Evolutionary conservation across 2,888 invertebrate species (phyloP), one percentile per base, ranked within the genome.

Genomic region (Atethmia centrago): DNA sequence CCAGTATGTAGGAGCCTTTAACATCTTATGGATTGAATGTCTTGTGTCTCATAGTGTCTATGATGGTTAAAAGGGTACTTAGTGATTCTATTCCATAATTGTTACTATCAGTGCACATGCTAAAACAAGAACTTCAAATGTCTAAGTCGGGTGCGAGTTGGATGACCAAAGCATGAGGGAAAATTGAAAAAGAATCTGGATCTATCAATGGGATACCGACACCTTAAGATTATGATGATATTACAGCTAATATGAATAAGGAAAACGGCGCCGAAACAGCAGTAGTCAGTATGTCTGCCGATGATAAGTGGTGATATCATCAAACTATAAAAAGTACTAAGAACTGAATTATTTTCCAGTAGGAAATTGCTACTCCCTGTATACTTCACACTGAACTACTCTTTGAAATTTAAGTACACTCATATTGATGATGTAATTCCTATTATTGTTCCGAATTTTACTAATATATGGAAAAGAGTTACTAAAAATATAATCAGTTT

Each of bases 251-350:
- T 45, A 19, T 45, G 9, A 21, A 21, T 62, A 75, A 82, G 80
- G 83, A 80, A 76, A 82, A 81, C 10, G 19, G 16, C 51, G 49
- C 59, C 55, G 21, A 68, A 49, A 28, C 4, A 55, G 14, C 16
- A 21, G 86, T 87, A 88, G 90, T 88, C 89, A 85, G 74, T 51
- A 21, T 71, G 87, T 89, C 88, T 88, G 72, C 74, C 81, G 85
- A 84, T 84, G 68, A 42, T 2, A 66, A 47, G 31, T n/a, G 10
- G 25, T 56, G 36, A 45, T 56, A 80, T 66, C 45, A 56, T 66
- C 16, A 55, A 63, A 66, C 62, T 71, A 85, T 76, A 61, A 78
- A 73, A 80, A 79, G 56, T 80, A 86, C 77, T 80, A 65, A 71
- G 61, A 69, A 80, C 56, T 87, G 77, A 85, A 80, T 87, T 84